Percentiles rank a stretch among this genome's conserved stretches.
phyloP scores from a whole-genome alignment of 2,797 vertebrate genomes.

The Sebastes kiyomatsui region DNA sequence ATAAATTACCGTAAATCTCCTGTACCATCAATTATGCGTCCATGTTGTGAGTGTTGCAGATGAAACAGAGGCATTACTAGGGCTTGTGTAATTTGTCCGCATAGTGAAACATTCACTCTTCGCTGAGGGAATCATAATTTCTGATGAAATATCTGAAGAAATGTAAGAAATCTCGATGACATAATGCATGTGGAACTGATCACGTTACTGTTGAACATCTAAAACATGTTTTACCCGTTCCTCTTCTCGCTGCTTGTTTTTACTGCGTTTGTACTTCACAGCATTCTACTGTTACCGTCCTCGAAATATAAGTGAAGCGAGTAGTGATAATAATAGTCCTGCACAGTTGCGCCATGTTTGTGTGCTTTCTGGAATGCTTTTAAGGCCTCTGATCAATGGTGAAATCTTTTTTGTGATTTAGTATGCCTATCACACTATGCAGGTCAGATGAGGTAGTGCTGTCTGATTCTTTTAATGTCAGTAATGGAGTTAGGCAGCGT shows the following conservation, averaged over 20 bases:
- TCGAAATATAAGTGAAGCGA: not conserved
- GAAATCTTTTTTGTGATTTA: not conserved
- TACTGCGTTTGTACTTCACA: not conserved
- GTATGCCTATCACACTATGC: not conserved
- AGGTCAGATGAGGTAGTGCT: not conserved
- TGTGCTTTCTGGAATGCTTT: not conserved
- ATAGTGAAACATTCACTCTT: not conserved
- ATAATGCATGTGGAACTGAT: not conserved
- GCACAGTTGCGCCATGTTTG: not conserved
- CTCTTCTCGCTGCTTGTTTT: not conserved
- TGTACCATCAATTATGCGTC: not conserved
- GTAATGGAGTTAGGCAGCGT: not conserved
- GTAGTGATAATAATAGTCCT: not conserved
- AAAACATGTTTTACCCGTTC: not conserved
- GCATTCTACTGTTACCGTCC: not conserved
- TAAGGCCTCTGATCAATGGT: not conserved
- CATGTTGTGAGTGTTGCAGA: not conserved
- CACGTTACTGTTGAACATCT: too few relatives aligned
- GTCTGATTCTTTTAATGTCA: not conserved
- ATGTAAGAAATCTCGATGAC: not conserved
- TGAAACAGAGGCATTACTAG: not conserved
- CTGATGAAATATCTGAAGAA: not conserved
- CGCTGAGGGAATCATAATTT: not conserved
- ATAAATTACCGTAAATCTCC: not conserved
- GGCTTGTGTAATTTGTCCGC: not conserved